These are phyloP conservation scores for Siderastrea siderea DNA, from an alignment of 92 coral and sea anemone genomes.

Conservation along the genomic window DNA sequence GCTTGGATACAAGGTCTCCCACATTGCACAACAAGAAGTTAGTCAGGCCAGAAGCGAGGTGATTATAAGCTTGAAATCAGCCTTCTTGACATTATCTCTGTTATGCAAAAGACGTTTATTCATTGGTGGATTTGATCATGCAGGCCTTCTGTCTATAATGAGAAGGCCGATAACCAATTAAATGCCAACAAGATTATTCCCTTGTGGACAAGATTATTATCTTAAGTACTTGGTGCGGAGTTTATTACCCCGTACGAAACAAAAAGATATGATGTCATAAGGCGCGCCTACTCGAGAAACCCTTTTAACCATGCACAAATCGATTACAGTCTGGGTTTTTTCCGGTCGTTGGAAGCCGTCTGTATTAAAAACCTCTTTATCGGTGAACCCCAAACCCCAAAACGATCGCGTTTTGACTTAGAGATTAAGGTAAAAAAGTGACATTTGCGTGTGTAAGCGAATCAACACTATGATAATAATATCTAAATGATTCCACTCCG, in stretches of 20 bases:
- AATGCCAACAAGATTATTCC: conserved; percentile 43
- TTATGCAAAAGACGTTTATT: conserved; percentile 39
- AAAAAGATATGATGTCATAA: conserved; percentile 16
- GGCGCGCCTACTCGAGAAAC: background rate
- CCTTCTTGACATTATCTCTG: conserved; percentile 13
- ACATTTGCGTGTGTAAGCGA: conserved; percentile 33
- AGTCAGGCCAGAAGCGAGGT: conserved; percentile 7
- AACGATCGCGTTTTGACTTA: background rate
- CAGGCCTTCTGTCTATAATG: conserved; percentile 26
- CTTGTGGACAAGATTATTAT: conserved; percentile 29
- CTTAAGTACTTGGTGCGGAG: conserved; percentile 2
- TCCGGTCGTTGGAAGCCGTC: background rate
- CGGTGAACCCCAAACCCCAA: background rate
- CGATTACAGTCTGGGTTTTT: background rate
- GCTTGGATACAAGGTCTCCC: conserved; percentile 21
- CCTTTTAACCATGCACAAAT: background rate
- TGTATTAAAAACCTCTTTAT: background rate
- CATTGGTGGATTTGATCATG: conserved; percentile 25
- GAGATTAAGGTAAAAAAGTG: conserved; percentile 49
- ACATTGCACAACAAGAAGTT: conserved; percentile 16
- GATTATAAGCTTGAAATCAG: background rate
- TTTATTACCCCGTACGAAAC: conserved; percentile 27
- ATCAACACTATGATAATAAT: conserved; percentile 64
- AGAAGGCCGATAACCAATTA: conserved; percentile 40
- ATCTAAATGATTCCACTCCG: conserved; percentile 49